Evolutionary conservation across 2,113 vertebrate species (phyloP).

Genomic region (Climacteris rufus): DNA sequence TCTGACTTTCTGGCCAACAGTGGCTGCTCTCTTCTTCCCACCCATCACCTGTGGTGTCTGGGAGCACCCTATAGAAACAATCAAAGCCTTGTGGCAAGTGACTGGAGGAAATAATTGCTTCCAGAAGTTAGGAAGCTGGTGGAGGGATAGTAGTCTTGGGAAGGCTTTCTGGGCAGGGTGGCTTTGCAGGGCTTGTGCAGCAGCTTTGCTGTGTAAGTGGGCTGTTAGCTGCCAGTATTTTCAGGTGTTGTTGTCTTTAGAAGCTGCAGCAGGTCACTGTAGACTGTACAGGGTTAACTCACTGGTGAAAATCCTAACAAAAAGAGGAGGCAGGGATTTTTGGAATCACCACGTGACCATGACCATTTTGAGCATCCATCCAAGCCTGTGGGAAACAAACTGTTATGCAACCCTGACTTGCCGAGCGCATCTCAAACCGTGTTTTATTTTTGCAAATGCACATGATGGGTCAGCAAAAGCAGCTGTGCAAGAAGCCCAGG

Average conservation of each 20-base stretch:
- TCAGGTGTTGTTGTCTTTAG: background rate
- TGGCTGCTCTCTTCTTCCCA: background rate
- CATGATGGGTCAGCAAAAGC: constrained; percentile 57
- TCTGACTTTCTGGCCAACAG: background rate
- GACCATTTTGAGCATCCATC: constrained; percentile 22
- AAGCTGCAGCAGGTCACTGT: background rate
- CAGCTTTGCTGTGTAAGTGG: background rate
- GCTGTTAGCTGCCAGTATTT: background rate
- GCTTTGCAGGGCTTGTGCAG: background rate
- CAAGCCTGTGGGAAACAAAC: constrained; percentile 59
- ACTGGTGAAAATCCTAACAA: background rate
- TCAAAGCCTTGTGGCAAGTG: background rate
- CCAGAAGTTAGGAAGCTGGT: background rate
- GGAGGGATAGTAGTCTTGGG: background rate
- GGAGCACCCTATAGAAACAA: background rate
- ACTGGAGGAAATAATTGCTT: background rate
- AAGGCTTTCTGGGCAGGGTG: background rate
- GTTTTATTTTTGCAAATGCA: constrained; percentile 38
- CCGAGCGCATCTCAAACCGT: constrained; percentile 34
- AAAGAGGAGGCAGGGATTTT: constrained; percentile 5
- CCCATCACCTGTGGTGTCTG: fast-evolving
- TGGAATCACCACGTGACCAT: background rate
- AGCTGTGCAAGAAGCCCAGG: constrained; percentile 51
- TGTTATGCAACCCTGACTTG: constrained; percentile 50
- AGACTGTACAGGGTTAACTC: background rate